Conservation (phyloP, 2,797 vertebrate species). For the Danio tinwini region DNA sequence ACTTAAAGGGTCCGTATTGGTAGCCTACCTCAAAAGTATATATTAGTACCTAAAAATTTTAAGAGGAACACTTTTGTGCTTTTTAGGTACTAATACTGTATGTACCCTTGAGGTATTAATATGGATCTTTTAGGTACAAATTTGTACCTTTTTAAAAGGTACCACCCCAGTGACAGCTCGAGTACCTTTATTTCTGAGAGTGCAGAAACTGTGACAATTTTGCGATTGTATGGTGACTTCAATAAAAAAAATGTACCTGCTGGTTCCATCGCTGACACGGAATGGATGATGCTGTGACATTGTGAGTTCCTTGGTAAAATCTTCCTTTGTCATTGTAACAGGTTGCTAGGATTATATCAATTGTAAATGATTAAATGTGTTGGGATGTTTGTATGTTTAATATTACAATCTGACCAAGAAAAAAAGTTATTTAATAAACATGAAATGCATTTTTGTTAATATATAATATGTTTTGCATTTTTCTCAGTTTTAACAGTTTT, state of each 20-base stretch:
- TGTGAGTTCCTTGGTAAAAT: conserved; percentile 86
- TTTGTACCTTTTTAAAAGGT: no score
- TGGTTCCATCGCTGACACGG: conserved; percentile 87
- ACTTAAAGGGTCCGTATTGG: no score
- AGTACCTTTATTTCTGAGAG: no score
- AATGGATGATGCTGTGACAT: conserved; percentile 81
- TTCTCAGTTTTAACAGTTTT: no score
- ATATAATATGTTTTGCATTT: background rate
- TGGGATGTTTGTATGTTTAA: background rate
- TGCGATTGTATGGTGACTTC: background rate
- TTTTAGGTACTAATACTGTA: no score
- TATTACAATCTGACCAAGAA: background rate
- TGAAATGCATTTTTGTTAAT: background rate
- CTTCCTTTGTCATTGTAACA: conserved; percentile 86
- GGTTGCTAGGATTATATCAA: conserved; percentile 65
- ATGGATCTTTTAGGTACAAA: no score
- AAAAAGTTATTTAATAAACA: background rate
- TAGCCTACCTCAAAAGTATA: no score
- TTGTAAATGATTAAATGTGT: background rate
- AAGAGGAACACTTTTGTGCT: no score
- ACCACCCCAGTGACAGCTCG: no score
- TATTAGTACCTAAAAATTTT: no score
- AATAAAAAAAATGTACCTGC: conserved; percentile 69
- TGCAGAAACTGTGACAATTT: background rate
- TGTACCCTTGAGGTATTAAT: no score